These are phyloP conservation scores for Lithophane semibrunnea DNA, from an alignment of 2,888 invertebrate species.

Conservation along the genomic window DNA sequence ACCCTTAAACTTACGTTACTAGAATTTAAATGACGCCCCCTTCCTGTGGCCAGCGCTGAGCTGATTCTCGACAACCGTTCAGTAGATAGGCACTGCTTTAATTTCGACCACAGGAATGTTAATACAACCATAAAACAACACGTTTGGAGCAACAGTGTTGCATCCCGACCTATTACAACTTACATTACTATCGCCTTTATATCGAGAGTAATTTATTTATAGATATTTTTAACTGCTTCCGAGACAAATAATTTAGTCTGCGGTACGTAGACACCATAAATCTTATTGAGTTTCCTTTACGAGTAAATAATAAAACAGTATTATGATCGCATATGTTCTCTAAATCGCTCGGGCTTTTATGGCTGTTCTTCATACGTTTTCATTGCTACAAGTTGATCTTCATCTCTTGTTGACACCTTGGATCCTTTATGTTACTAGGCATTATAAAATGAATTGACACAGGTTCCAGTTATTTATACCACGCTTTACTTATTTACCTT, in stretches of 20 bases:
- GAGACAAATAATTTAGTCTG: conserved; percentile 72
- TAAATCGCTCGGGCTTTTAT: conserved; percentile 48
- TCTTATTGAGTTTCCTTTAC: conserved; percentile 70
- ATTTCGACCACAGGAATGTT: conserved; percentile 60
- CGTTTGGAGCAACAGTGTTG: conserved; percentile 54
- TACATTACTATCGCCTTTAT: conserved; percentile 65
- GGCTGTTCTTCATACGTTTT: conserved; percentile 26
- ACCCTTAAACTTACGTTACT: conserved; percentile 61
- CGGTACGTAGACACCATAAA: conserved; percentile 69
- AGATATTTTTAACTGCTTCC: conserved; percentile 73
- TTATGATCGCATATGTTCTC: conserved; percentile 55
- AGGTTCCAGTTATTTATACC: conserved; percentile 36
- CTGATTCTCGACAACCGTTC: conserved; percentile 46
- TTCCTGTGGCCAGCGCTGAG: conserved; percentile 65
- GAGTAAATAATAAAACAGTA: conserved; percentile 62
- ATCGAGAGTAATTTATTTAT: conserved; percentile 70
- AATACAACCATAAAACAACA: conserved; percentile 47
- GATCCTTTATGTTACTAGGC: conserved; percentile 13
- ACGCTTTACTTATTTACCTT: neutral
- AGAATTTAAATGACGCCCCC: conserved; percentile 65
- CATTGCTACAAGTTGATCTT: conserved; percentile 33
- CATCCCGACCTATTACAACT: conserved; percentile 52
- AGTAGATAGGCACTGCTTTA: conserved; percentile 43
- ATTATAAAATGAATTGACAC: conserved; percentile 21
- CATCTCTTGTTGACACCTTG: conserved; percentile 35